Base-by-base conservation (phyloP, 1,140 invertebrate species). In the Carcinoscorpius rotundicauda region DNA sequence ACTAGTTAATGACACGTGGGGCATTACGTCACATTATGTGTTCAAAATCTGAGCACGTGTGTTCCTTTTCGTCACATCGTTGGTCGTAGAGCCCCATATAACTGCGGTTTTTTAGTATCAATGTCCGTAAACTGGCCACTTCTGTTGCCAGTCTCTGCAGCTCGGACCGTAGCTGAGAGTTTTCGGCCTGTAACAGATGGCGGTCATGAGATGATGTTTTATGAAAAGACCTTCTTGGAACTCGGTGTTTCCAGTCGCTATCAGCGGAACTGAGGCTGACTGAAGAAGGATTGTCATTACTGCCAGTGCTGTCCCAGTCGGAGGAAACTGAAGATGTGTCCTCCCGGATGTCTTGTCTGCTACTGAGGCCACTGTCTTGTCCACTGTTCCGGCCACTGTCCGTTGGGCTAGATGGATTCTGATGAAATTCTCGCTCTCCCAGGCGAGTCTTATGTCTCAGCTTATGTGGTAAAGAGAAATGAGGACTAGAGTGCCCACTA, bases 361-460 rank as follows among this genome's bases (percentile, higher is more conserved):
- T 67, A 29, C 66, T 66, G 10, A 61, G 62, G 5, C 68, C 67
- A 29, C 68, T 72, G 65, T 56, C 65, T n/a, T n/a, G 6, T n/a
- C 6, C 1, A 55, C 53, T 55, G 53, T 8, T 55, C 6, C 6
- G 53, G 6, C n/a, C 6, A n/a, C 6, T 55, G 53, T n/a, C 53
- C 1, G 53, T 8, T 8, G 53, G 53, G 53, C 6, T 8, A n/a
- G n/a, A 6, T 55, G 53, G n/a, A 29, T 29, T 29, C 29, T 29
- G 29, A 29, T 29, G 29, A 29, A 29, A 29, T 55, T 55, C 53
- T n/a, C n/a, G 6, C 53, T 55, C 53, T 55, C 89, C 88, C 58
- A 93, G 80, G 71, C 91, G 86, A n/a, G 86, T 87, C 76, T 95
- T 96, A 81, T 96, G 91, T 69, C 92, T 84, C 62, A 95, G 79